Evolutionary conservation across 2,113 vertebrate species (phyloP).

Genomic region (Myxocyprinus asiaticus): DNA sequence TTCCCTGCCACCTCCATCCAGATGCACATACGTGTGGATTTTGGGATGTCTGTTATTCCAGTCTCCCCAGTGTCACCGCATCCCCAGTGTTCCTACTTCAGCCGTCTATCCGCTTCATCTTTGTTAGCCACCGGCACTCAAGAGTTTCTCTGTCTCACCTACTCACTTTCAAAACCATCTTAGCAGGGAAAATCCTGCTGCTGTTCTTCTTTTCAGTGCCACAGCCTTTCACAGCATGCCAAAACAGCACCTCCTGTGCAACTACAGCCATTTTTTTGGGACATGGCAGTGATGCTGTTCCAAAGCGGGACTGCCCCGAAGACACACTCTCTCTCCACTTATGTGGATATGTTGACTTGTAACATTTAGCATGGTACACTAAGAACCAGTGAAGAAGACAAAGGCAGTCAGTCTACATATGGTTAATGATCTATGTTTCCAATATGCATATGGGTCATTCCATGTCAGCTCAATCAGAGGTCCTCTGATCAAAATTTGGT

Average conservation of each 20-base stretch:
- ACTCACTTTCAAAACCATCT: constrained; percentile 21
- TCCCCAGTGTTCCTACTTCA: neutral
- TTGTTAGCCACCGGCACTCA: constrained; percentile 34
- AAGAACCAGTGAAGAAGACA: no score
- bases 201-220: constrained; percentile 56
- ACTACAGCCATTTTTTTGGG: constrained; percentile 55
- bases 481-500: no score
- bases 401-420: no score
- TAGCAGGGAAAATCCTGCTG: constrained; percentile 31
- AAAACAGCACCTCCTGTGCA: constrained; percentile 53
- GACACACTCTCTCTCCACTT: constrained; percentile 18
- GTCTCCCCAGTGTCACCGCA: constrained; percentile 11
- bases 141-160: constrained; percentile 21
- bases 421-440: no score
- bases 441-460: no score
- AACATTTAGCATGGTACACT: no score
- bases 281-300: constrained; percentile 60
- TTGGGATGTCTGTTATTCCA: constrained; percentile 35
- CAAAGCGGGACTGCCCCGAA: constrained; percentile 59
- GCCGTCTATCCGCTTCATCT: constrained; percentile 1
- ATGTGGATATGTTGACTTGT: neutral
- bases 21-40: constrained; percentile 35
- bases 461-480: no score
- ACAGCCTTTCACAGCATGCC: constrained; percentile 71
- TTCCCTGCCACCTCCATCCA: constrained; percentile 26